Evolutionary conservation across 1,140 invertebrate genomes (phyloP).

Genomic region (Nymphalis io): DNA sequence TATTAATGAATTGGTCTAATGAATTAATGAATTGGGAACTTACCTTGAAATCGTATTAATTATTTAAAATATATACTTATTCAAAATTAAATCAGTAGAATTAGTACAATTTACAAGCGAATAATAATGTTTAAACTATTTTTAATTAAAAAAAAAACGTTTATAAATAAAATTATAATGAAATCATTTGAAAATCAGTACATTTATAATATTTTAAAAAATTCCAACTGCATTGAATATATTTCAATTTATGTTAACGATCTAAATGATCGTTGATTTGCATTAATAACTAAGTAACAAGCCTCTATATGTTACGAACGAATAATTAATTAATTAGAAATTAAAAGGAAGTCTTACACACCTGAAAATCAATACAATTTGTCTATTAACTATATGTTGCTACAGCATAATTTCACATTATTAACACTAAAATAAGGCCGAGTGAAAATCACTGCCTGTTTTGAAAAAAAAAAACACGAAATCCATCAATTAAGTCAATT

Average conservation of each 20-base stretch:
- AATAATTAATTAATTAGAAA: constrained; percentile 10
- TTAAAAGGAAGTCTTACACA: constrained; percentile 25
- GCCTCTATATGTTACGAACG: constrained; percentile 10
- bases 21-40: too few relatives aligned
- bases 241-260: neutral
- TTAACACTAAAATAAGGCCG: constrained; percentile 3
- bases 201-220: too few relatives aligned
- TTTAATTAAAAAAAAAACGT: too few relatives aligned
- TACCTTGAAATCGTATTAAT: too few relatives aligned
- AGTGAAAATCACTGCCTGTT: constrained; percentile 8
- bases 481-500: constrained; percentile 6
- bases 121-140: too few relatives aligned
- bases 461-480: constrained; percentile 13
- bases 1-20: too few relatives aligned
- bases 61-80: too few relatives aligned
- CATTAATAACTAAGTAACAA: neutral
- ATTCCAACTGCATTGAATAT: too few relatives aligned
- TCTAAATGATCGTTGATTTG: neutral
- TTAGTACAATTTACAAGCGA: too few relatives aligned
- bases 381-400: constrained; percentile 1
- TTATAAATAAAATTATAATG: too few relatives aligned
- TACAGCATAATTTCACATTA: constrained; percentile 17
- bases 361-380: constrained; percentile 17
- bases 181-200: too few relatives aligned
- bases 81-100: too few relatives aligned